Evolutionary conservation across 2,113 vertebrate genomes (phyloP), one percentile per base, ranked within the genome.

Genomic region (Balaeniceps rex): DNA sequence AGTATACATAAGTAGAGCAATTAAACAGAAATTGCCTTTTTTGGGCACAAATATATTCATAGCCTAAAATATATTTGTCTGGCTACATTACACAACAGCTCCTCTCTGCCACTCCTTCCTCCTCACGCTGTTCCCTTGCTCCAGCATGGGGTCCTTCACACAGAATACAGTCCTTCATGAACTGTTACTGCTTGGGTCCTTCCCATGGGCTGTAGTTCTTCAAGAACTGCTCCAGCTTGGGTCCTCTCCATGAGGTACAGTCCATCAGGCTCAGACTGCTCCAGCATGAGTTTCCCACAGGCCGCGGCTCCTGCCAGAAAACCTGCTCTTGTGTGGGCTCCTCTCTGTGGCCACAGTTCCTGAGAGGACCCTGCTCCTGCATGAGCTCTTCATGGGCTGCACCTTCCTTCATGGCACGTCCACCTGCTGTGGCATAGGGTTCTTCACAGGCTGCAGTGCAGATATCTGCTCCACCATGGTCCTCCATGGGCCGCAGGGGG

Each of bases 211-310:
- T 58, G 17, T 31, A 65, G 24, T 22, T 46, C 63, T 69, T 77
- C 47, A 65, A 46, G 16, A 52, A 52, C 11, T 34, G 7, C 19
- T 52, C 23, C 23, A 58, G 19, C 10, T 2, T 21, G 23, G 11
- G 22, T 58, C 36, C 15, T 60, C 9, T 78, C 19, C 14, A 17
- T 6, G 3, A 16, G 13, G 19, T 47, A 65, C 22, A 34, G 17
- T 51, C 21, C 26, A 38, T 44, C 22, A 78, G 33, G 18, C 8
- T 40, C 7, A 83, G 40, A 25, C 9, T 47, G 8, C 10, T 55
- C 16, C 11, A 23, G 7, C 12, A 4, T 24, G 11, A 2, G 25
- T 47, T 11, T n/a, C 25, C 10, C 25, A n/a, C 2, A 2, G 29
- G 13, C 19, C 9, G 5, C 60, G 49, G 31, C 14, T 65, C 22